phyloP scores from a whole-genome alignment of 2,888 invertebrate genomes.

The Galerucella calmariensis region DNA sequence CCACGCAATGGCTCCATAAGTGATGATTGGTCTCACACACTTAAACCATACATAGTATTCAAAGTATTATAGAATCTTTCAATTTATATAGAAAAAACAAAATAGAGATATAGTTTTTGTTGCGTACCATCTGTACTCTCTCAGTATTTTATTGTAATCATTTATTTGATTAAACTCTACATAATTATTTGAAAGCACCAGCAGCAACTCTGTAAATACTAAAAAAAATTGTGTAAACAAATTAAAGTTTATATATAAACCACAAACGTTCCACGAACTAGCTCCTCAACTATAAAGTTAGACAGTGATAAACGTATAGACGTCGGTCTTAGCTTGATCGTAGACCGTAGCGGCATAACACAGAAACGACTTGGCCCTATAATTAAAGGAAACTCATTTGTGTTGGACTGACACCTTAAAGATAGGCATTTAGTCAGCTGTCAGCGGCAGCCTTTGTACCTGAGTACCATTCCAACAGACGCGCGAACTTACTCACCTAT shows the following conservation, averaged over 20 bases:
- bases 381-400: conserved; percentile 67
- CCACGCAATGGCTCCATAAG: no score
- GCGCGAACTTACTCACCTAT: conserved; percentile 67
- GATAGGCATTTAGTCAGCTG: conserved; percentile 67
- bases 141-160: no score
- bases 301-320: conserved; percentile 43
- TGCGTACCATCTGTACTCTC: no score
- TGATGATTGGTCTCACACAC: no score
- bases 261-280: background rate
- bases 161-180: no score
- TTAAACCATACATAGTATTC: no score
- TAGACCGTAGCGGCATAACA: conserved; percentile 60
- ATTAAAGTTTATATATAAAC: background rate
- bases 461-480: conserved; percentile 58
- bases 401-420: conserved; percentile 66
- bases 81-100: no score
- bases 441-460: conserved; percentile 65
- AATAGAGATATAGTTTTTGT: no score
- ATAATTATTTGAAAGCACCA: no score
- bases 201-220: no score
- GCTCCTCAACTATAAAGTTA: conserved; percentile 30
- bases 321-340: conserved; percentile 39
- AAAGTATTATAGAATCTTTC: no score
- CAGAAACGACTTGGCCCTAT: conserved; percentile 65
- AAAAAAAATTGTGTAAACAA: no score